Evolutionary conservation across 2,888 invertebrate genomes (phyloP).

Genomic region (Axea sp.): DNA sequence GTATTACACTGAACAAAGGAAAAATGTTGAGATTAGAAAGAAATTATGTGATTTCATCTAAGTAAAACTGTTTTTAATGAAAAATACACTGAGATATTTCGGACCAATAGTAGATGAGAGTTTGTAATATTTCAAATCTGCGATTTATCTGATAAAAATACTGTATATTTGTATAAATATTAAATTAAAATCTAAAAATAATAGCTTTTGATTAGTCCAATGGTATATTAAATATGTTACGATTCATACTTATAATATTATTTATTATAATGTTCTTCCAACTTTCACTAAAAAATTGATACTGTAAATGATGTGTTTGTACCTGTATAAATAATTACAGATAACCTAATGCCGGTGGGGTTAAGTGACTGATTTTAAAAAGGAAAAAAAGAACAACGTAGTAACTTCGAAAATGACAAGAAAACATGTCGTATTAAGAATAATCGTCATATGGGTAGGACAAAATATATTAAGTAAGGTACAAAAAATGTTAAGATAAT

Average conservation of each 20-base stretch:
- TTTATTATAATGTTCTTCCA: conserved; percentile 52
- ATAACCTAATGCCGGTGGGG: conserved; percentile 27
- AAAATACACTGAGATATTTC: conserved; percentile 33
- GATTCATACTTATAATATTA: conserved; percentile 12
- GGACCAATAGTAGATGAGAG: conserved; percentile 38
- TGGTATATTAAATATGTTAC: conserved; percentile 34
- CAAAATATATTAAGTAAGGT: conserved; percentile 17
- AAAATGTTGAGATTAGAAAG: neutral
- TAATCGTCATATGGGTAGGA: conserved; percentile 4
- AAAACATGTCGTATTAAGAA: conserved; percentile 11
- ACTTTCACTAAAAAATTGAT: conserved; percentile 33
- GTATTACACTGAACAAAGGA: no score
- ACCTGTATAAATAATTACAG: conserved; percentile 38
- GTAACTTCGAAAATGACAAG: conserved; percentile 18
- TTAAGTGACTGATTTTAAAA: conserved; percentile 46
- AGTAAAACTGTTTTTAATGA: neutral
- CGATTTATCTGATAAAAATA: conserved; percentile 15
- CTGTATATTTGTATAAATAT: conserved; percentile 48
- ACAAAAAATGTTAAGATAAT: conserved; percentile 1
- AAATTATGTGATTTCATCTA: neutral
- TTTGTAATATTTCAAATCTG: conserved; percentile 35
- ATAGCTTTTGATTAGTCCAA: conserved; percentile 36
- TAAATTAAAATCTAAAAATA: conserved; percentile 27
- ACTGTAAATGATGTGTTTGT: conserved; percentile 48
- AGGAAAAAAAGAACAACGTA: conserved; percentile 21